A percentile compares a stretch with the other conserved stretches of the same genome.
phyloP scores from a whole-genome alignment of 2,888 invertebrate species.

The Periphyllus acericola region DNA sequence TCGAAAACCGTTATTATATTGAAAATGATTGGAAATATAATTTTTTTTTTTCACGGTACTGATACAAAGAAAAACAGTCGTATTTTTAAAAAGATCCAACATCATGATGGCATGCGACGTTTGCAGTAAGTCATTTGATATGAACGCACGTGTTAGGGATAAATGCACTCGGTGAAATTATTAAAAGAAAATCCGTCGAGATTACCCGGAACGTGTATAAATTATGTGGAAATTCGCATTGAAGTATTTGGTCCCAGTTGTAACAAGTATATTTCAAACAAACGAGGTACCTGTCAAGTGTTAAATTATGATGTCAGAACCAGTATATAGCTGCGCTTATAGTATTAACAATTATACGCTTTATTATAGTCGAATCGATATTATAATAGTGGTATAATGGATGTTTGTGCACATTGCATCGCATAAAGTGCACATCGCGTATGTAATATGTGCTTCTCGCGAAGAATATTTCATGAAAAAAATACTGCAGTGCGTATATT shows the following conservation, averaged over 20 bases:
- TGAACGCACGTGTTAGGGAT: not conserved
- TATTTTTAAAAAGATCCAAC: no score
- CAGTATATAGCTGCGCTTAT: not conserved
- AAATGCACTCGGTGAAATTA: slow-evolving; percentile 21
- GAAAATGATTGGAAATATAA: no score
- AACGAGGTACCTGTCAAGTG: slow-evolving; percentile 40
- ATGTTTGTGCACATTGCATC: no score
- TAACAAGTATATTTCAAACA: slow-evolving; percentile 18
- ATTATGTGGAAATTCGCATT: slow-evolving; percentile 32
- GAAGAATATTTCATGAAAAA: no score
- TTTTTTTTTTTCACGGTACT: no score
- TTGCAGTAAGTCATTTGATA: not conserved
- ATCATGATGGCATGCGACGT: not conserved
- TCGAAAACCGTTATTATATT: no score
- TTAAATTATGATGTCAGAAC: slow-evolving; percentile 17
- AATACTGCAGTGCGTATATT: no score
- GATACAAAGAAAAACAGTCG: no score
- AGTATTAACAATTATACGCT: slow-evolving; percentile 12
- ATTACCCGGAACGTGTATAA: slow-evolving; percentile 28
- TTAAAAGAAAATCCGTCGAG: slow-evolving; percentile 37
- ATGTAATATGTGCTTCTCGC: no score
- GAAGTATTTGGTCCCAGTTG: slow-evolving; percentile 48
- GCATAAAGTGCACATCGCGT: no score
- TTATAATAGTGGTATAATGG: not conserved
- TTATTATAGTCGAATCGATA: not conserved